Percentiles rank a stretch among this genome's conserved stretches.
These are phyloP conservation scores for Pachliopta kotzebuea DNA, from an alignment of 2,888 invertebrate species.

Conservation along the genomic window DNA sequence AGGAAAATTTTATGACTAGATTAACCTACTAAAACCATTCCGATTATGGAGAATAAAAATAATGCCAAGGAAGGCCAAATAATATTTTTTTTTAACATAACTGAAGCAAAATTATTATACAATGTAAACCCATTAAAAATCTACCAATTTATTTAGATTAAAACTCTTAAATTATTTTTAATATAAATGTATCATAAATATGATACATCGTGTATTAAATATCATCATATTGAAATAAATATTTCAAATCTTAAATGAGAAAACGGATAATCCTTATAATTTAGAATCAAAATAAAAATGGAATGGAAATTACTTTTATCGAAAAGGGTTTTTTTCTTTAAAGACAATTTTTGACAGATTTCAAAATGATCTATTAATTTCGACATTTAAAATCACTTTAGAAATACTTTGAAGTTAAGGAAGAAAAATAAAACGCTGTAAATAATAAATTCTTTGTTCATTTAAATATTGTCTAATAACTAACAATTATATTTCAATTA, in stretches of 20 bases:
- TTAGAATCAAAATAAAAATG: conserved; percentile 14
- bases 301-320: conserved; percentile 2
- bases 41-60: too few relatives aligned
- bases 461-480: neutral
- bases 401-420: neutral
- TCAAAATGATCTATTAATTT: neutral
- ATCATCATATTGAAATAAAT: too few relatives aligned
- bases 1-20: too few relatives aligned
- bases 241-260: neutral
- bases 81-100: too few relatives aligned
- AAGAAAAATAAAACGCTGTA: neutral
- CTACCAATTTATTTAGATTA: too few relatives aligned
- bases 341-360: neutral
- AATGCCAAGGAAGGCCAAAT: too few relatives aligned
- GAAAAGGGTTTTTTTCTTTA: neutral
- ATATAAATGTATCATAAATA: too few relatives aligned
- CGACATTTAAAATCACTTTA: neutral
- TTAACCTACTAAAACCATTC: too few relatives aligned
- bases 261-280: neutral
- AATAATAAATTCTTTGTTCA: neutral
- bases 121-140: too few relatives aligned
- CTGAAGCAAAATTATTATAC: too few relatives aligned
- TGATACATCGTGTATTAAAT: too few relatives aligned
- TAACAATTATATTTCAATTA: neutral
- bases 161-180: too few relatives aligned